Percentiles rank a stretch among this genome's conserved stretches.
phyloP scores from a whole-genome alignment of 2,797 vertebrate genomes.

The Ctenopoma kingsleyae region DNA sequence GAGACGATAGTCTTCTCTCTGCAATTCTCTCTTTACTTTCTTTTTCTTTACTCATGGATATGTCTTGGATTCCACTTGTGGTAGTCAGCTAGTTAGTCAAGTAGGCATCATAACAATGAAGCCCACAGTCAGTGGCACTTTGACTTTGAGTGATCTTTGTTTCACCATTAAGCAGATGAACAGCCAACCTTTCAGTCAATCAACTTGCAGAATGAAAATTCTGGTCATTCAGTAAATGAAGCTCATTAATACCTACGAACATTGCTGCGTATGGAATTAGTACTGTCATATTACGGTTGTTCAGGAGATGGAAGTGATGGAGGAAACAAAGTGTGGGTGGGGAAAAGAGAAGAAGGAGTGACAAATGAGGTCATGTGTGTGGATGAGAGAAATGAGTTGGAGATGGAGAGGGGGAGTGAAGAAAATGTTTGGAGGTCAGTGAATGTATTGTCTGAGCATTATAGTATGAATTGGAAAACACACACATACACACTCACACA shows the following conservation, averaged over 20 bases:
- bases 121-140: slow-evolving; percentile 19
- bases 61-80: slow-evolving; percentile 2
- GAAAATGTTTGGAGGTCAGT: slow-evolving; percentile 51
- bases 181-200: slow-evolving; percentile 12
- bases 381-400: slow-evolving; percentile 17
- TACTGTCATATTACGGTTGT: slow-evolving; percentile 5
- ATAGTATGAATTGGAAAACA: slow-evolving; percentile 44
- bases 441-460: slow-evolving; percentile 40
- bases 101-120: slow-evolving; percentile 13
- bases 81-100: slow-evolving; percentile 20
- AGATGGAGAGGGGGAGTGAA: slow-evolving; percentile 12
- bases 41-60: slow-evolving; percentile 7
- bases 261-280: slow-evolving; percentile 1
- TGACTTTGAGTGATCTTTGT: slow-evolving; percentile 37
- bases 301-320: slow-evolving; percentile 1
- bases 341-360: slow-evolving; percentile 7
- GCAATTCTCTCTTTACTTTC: neutral
- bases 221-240: slow-evolving; percentile 33
- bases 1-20: slow-evolving; percentile 8
- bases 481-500: slow-evolving; percentile 9
- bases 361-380: slow-evolving; percentile 40
- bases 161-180: slow-evolving; percentile 42
- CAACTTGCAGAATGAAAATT: slow-evolving; percentile 7
- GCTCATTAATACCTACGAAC: slow-evolving; percentile 8
- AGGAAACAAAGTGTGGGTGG: slow-evolving; percentile 9